phyloP scores from a whole-genome alignment of 2,888 invertebrate species.

The Agelastica alni region DNA sequence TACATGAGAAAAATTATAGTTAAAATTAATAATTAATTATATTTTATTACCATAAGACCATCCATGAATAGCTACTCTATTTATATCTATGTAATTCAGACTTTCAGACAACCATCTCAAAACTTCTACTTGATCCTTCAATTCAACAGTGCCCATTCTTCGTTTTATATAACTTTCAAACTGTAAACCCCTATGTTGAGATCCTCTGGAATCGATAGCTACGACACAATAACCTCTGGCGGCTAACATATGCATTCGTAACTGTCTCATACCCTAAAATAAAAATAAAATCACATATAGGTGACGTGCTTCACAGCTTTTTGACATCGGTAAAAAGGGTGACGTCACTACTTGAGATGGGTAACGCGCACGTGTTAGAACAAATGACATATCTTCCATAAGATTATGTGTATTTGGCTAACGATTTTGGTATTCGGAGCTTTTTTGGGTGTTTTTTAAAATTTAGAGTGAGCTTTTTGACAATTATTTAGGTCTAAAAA shows the following conservation, averaged over 20 bases:
- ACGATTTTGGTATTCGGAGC: no score
- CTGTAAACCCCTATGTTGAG: constrained; percentile 86
- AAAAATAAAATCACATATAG: constrained; percentile 24
- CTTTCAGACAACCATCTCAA: constrained; percentile 82
- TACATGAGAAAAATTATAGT: no score
- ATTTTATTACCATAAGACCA: constrained; percentile 96
- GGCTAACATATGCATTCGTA: constrained; percentile 93
- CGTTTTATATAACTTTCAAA: constrained; percentile 91
- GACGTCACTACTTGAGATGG: no score
- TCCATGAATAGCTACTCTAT: constrained; percentile 92
- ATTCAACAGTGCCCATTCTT: constrained; percentile 91
- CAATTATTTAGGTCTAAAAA: no score
- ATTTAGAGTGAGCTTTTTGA: no score
- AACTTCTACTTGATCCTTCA: constrained; percentile 92
- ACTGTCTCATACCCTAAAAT: constrained; percentile 80
- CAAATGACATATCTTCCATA: no score
- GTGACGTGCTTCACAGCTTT: no score
- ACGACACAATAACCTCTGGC: constrained; percentile 96
- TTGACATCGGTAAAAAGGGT: no score
- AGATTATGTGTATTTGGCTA: no score
- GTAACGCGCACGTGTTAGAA: no score
- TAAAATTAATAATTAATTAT: no score
- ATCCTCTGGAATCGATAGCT: constrained; percentile 93
- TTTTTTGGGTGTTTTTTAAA: no score
- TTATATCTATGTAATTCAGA: constrained; percentile 87